Evolutionary conservation across 1,140 invertebrate genomes (phyloP).

Genomic region (Melipona quadrifasciata): DNA sequence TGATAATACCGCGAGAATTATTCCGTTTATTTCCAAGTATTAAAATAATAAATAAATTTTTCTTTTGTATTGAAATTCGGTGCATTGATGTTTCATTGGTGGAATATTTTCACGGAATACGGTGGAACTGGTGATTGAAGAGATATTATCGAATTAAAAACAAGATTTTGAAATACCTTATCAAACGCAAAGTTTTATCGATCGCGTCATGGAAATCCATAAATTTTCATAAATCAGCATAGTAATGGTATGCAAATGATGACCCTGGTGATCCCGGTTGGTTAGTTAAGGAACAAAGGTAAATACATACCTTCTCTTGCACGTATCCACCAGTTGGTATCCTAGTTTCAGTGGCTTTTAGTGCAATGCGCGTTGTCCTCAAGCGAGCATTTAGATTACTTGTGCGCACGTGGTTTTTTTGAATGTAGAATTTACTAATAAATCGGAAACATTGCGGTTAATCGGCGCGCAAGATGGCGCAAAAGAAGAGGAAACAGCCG

Average conservation of each 20-base stretch:
- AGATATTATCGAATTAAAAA: background rate
- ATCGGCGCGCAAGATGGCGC: constrained; percentile 68
- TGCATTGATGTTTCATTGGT: too few species aligned
- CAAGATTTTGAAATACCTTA: constrained; percentile 3
- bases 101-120: too few species aligned
- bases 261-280: constrained; percentile 71
- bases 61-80: too few species aligned
- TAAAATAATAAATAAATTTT: too few species aligned
- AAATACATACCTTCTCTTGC: constrained; percentile 35
- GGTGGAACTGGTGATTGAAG: background rate
- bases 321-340: constrained; percentile 14
- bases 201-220: constrained; percentile 63
- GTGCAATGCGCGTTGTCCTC: constrained; percentile 56
- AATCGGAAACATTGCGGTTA: background rate
- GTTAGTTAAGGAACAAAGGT: constrained; percentile 57
- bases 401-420: constrained; percentile 14
- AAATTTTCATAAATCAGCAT: constrained; percentile 81
- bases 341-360: constrained; percentile 63
- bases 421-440: constrained; percentile 22
- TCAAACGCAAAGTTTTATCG: constrained; percentile 18
- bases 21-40: background rate
- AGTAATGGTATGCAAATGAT: constrained; percentile 75
- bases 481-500: constrained; percentile 77
- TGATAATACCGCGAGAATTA: background rate
- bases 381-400: constrained; percentile 66